Base-by-base conservation (phyloP, 2,797 vertebrate genomes). In the Natrix natrix region DNA sequence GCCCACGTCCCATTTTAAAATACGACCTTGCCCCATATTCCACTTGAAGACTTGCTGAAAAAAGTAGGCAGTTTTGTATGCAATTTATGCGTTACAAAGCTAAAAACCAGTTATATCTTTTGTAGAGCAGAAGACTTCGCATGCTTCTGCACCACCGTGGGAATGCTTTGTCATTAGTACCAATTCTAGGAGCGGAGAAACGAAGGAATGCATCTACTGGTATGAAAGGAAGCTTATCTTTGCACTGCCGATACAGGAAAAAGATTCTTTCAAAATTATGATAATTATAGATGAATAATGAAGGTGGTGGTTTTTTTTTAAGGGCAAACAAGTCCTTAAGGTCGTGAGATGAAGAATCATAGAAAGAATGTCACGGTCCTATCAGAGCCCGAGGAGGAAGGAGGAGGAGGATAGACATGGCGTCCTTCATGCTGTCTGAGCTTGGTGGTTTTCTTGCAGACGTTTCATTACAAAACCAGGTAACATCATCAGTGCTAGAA, bases 1-100 rank as follows among this genome's bases (percentile, higher is more conserved):
- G 86, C 8, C 16, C 8, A 63, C 94, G 93, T 88, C 16, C 56
- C n/a, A 17, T 90, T 43, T 92, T 93, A 66, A 91, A 93, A 94
- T 89, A 92, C 32, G 60, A 60, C 93, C 57, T 56, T 89, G 83
- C 10, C 95, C 89, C 92, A 78, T 91, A 78, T 37, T 83, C 10
- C 92, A 94, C 55, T 37, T 24, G 32, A 94, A 90, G 10, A 93
- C 22, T 10, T 17, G 13, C 17, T 11, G 5, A n/a, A 86, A 1
- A 66, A 57, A 10, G 3, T n/a, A 7, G 6, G 48, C 5, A 4
- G 48, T 52, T 4, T 52, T 52, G 17, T 32, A 13, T 14, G 26
- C 8, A 24, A 37, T 37, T 59, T 83, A 59, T 43, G 0, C 16
- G 32, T 12, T 10, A 54, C 26, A 54, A 43, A 61, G 26, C 78